Base-by-base conservation (phyloP, 2,113 vertebrate species). In the Bombycilla garrulus region DNA sequence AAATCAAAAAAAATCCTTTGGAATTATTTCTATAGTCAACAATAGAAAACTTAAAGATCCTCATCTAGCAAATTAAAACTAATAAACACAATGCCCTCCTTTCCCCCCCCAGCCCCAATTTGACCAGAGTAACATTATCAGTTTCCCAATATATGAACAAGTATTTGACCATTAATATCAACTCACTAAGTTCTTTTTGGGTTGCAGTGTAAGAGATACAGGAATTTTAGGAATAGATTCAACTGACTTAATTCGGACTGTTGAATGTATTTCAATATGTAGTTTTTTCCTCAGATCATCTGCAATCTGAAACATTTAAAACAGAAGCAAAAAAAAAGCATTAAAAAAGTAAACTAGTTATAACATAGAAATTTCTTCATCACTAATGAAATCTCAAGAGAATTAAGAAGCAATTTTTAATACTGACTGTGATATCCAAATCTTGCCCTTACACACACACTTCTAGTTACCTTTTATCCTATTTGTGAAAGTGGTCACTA, bases 241-340 rank as follows among this genome's bases (percentile, higher is more conserved):
- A 84, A 99, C 62, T 25, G 99, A 98, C 62, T 97, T 97, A 84
- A 99, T 98, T 98, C 96, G 98, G 66, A 99, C 98, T 69, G 98
- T 97, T 38, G 99, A 98, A 97, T 99, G 98, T 56, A 98, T 96
- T 90, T 96, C 91, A 12, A 99, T 97, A 28, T 51, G 97, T 20
- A 99, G 94, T 57, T 97, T 98, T 90, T 90, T 97, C 72, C 98
- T 98, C 92, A 99, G 90, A 42, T 54, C 92, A 84, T 98, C 94
- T 81, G 99, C 98, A 90, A 99, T 98, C 99, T 99, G 95, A 94
- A 98, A 98, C 38, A 86, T 85, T 65, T 71, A 65, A 91, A 96
- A 97, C 25, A 94, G 36, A 96, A 60, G 25, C 28, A 87, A 79
- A 94, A 50, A 51, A 67, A 71, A 74, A 82, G 7, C 19, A 81